These are phyloP conservation scores for Ectobius pallidus DNA, from an alignment of 2,888 invertebrate genomes.

Conservation along the genomic window DNA sequence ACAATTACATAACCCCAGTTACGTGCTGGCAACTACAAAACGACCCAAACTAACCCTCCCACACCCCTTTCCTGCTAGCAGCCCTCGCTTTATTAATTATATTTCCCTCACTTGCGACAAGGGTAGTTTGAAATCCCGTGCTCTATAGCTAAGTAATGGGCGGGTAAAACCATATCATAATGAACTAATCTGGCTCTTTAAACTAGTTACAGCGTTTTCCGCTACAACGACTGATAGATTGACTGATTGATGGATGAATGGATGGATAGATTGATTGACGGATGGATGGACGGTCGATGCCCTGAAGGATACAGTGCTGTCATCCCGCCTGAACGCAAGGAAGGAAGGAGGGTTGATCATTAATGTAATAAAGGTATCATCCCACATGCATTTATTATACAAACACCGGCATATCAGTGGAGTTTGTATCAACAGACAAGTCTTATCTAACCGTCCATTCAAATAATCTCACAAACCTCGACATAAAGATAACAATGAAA, in stretches of 20 bases:
- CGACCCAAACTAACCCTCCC: too few relatives aligned
- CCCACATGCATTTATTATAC: too few relatives aligned
- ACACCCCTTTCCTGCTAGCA: too few relatives aligned
- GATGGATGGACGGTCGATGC: not conserved
- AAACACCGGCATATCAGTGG: too few relatives aligned
- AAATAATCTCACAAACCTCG: too few relatives aligned
- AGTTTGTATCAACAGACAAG: too few relatives aligned
- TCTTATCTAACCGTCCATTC: too few relatives aligned
- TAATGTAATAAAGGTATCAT: not conserved
- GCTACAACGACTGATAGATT: not conserved
- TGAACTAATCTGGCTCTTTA: not conserved
- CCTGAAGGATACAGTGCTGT: not conserved
- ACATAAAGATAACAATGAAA: too few relatives aligned
- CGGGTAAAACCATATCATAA: not conserved
- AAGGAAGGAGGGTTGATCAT: not conserved
- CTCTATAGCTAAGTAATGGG: not conserved
- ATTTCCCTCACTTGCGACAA: constrained; percentile 5
- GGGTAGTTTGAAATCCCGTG: constrained; percentile 7
- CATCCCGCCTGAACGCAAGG: not conserved
- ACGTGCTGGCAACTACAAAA: not conserved
- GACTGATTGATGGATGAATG: not conserved
- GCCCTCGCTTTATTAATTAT: constrained; percentile 8
- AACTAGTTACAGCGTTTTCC: not conserved
- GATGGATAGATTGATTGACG: not conserved
- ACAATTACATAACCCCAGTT: not conserved